Conservation (phyloP, 1,140 invertebrate genomes). For the Hermatobates lingyangjiaoensis region DNA sequence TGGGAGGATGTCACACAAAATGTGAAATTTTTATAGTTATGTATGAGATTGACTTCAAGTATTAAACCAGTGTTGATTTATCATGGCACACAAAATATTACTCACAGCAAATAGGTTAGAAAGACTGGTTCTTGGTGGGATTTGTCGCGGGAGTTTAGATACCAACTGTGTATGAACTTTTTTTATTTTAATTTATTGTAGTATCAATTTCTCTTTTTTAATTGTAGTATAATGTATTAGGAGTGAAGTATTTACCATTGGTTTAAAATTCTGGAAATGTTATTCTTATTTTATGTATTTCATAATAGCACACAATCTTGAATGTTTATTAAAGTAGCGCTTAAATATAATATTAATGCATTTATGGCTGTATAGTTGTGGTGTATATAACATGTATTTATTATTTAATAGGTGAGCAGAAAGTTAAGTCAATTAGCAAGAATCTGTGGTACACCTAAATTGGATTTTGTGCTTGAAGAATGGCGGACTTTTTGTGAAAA, state of each 20-base stretch:
- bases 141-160: slow-evolving; percentile 12
- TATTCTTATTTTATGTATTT: too few species aligned
- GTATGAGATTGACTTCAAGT: too few species aligned
- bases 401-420: slow-evolving; percentile 17
- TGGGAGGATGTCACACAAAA: too few species aligned
- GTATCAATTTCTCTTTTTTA: not conserved
- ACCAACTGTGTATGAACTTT: slow-evolving; percentile 10
- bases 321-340: not conserved
- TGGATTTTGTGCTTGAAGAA: slow-evolving; percentile 29
- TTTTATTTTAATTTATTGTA: not conserved
- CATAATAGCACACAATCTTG: too few species aligned
- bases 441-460: slow-evolving; percentile 16
- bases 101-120: slow-evolving; percentile 23
- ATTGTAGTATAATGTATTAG: too few species aligned
- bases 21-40: too few species aligned
- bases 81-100: slow-evolving; percentile 25
- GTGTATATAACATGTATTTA: slow-evolving; percentile 1
- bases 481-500: slow-evolving; percentile 42
- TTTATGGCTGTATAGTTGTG: slow-evolving; percentile 5
- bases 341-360: slow-evolving; percentile 5
- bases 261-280: too few species aligned
- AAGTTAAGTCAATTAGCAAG: slow-evolving; percentile 15
- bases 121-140: slow-evolving; percentile 15
- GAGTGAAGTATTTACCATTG: too few species aligned
- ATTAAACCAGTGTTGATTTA: too few species aligned